A percentile compares a stretch with the other conserved stretches of the same genome.
These are phyloP conservation scores for Littorina saxatilis DNA, from an alignment of 1,140 invertebrate species.

Conservation along the genomic window DNA sequence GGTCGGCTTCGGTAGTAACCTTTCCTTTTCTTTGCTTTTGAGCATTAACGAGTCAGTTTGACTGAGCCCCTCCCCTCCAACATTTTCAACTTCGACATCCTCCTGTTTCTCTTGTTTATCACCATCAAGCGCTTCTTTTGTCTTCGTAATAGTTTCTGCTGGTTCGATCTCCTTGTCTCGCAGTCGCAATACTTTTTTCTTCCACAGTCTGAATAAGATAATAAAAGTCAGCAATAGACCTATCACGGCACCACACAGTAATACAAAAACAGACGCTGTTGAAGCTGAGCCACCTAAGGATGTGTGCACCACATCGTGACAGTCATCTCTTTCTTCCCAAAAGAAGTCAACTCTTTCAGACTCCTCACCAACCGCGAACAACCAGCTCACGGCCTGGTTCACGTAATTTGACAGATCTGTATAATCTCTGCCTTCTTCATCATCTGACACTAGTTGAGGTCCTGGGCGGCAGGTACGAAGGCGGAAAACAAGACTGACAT, in stretches of 20 bases:
- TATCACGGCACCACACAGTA: neutral
- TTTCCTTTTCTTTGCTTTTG: neutral
- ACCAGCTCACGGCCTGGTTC: neutral
- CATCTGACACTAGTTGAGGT: neutral
- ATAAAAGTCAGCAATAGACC: neutral
- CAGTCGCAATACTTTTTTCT: neutral
- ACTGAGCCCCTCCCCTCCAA: neutral
- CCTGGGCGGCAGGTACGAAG: neutral
- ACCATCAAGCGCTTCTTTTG: neutral
- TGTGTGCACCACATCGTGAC: neutral
- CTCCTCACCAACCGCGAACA: neutral
- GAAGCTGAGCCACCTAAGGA: neutral
- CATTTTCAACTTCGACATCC: neutral
- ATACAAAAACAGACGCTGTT: neutral
- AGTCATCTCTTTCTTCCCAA: neutral
- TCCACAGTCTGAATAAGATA: neutral
- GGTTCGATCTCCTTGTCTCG: neutral
- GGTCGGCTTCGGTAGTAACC: too few relatives aligned
- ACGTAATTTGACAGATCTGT: neutral
- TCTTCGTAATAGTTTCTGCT: too few relatives aligned
- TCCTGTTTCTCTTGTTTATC: neutral
- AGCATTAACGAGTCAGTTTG: neutral
- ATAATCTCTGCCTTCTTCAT: neutral
- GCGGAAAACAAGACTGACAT: conserved; percentile 3
- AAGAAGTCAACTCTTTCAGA: neutral